Base-by-base conservation (phyloP, 2,797 vertebrate species). In the Ibycter americanus region DNA sequence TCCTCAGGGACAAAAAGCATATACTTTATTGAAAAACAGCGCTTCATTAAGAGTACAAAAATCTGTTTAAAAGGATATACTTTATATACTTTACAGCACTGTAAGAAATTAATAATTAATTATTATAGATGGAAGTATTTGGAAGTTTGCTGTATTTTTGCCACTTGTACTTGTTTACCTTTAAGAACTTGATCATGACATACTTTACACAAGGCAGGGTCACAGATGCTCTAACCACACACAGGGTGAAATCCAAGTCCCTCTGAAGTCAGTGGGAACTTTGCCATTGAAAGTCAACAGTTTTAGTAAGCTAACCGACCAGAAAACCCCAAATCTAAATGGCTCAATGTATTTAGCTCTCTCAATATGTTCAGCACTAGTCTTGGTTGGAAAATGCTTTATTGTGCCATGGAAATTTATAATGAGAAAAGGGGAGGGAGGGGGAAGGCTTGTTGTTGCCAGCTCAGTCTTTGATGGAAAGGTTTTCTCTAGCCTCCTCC, bases 331-430 rank as follows among this genome's bases (percentile, higher is more conserved):
- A 92, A 40, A 89, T 91, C 82, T 78, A 76, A 95, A 71, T 40
- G 65, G 73, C 70, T 94, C 46, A 14, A 71, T 29, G 7, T 78
- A 78, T 86, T 93, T 66, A 93, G 78, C 67, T 88, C 79, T 93
- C 85, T 94, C 85, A 76, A 73, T 79, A 25, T 21, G 58, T 49
- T 92, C 85, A 93, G 90, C n/a, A 5, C 77, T 76, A 56, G 9
- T 55, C 79, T 82, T 81, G 66, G 51, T 42, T 93, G 96, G 95
- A 96, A 96, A 96, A 96, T 82, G 51, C 66, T 91, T 96, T 84
- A 90, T 94, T 96, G 95, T 97, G 89, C 96, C 95, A 94, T 89
- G 91, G 93, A 96, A 97, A 95, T 88, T 84, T 80, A 70, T 86
- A 91, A 95, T 34, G 87, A 87, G 83, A 49, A 46, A 83, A 82